Evolutionary conservation across 2,113 vertebrate genomes (phyloP).

Genomic region (Bettongia penicillata): DNA sequence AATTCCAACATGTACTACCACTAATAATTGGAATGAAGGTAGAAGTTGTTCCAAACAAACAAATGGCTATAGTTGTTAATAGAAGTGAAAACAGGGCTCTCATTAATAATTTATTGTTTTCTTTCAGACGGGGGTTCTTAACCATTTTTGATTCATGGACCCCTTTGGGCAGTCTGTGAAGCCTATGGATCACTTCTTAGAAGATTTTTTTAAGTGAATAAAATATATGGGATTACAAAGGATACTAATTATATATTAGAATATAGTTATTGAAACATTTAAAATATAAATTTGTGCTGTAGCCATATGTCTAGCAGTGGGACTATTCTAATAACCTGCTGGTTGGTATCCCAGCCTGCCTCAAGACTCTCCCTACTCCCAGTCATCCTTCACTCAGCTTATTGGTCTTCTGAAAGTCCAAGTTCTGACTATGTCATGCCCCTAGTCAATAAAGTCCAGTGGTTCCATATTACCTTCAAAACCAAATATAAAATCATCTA

Average conservation of each 20-base stretch:
- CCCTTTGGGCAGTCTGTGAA: neutral
- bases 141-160: neutral
- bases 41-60: neutral
- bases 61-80: neutral
- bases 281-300: neutral
- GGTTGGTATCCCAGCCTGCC: neutral
- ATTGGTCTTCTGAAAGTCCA: neutral
- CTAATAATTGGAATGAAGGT: neutral
- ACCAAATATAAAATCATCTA: neutral
- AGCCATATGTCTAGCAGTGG: neutral
- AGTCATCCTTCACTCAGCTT: neutral
- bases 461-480: neutral
- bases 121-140: neutral
- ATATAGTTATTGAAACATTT: neutral
- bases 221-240: neutral
- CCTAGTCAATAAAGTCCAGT: neutral
- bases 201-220: neutral
- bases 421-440: neutral
- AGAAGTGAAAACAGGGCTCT: neutral
- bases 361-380: too few species aligned
- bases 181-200: neutral
- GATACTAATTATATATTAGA: neutral
- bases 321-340: neutral
- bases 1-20: neutral
- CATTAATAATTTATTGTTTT: neutral